A percentile compares a stretch with the other conserved stretches of the same genome.
Evolutionary conservation across 2,113 vertebrate genomes (phyloP).

Genomic region (Hyperoodon ampullatus): DNA sequence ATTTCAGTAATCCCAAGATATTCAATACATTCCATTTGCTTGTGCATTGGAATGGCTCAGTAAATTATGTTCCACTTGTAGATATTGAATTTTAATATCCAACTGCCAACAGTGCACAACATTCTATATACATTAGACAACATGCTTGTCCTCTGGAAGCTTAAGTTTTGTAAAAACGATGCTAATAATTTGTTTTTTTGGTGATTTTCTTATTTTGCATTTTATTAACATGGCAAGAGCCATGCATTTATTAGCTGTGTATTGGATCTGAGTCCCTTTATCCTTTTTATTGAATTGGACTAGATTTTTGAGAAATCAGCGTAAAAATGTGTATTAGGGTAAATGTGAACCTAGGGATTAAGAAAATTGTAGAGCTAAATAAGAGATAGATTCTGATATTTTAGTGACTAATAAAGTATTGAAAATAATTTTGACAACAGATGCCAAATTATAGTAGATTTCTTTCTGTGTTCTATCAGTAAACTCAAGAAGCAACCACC

Average conservation of each 20-base stretch:
- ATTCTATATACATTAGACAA: conserved; percentile 27
- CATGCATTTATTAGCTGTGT: not conserved
- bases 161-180: conserved; percentile 64
- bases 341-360: conserved; percentile 70
- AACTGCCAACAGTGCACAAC: conserved; percentile 10
- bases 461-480: not conserved
- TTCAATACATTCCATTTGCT: conserved; percentile 72
- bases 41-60: conserved; percentile 68
- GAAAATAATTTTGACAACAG: not conserved
- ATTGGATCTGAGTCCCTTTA: not conserved
- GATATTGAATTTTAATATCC: conserved; percentile 75
- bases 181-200: conserved; percentile 26
- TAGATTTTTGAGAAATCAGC: conserved; percentile 35
- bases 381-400: not conserved
- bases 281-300: not conserved
- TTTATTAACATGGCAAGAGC: conserved; percentile 25
- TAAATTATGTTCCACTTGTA: conserved; percentile 77
- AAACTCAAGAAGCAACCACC: not conserved
- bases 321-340: conserved; percentile 39
- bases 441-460: not conserved
- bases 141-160: conserved; percentile 74
- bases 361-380: not conserved
- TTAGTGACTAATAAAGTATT: not conserved
- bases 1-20: conserved; percentile 78
- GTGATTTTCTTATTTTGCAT: conserved; percentile 46